A percentile compares a stretch with the other conserved stretches of the same genome.
These are phyloP conservation scores for Dendrolimus pini DNA, from an alignment of 2,888 invertebrate species.

Conservation along the genomic window DNA sequence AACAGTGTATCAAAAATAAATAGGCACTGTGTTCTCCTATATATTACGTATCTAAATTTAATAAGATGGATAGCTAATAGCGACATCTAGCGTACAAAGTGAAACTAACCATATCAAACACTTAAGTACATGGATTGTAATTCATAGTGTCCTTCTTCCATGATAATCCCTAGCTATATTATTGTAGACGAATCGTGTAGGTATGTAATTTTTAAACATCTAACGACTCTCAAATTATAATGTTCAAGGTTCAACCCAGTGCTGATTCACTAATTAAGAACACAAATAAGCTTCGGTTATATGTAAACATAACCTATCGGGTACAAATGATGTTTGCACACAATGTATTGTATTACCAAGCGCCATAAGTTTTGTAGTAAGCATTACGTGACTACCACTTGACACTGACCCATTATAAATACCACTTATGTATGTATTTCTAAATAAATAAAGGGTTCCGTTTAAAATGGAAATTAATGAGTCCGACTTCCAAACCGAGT, in stretches of 20 bases:
- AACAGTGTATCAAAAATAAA: too few species aligned
- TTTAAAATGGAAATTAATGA: conserved; percentile 10
- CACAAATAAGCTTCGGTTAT: conserved; percentile 5
- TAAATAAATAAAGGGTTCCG: conserved; percentile 24
- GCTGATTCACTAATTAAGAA: conserved; percentile 21
- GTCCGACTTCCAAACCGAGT: too few species aligned
- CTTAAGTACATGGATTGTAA: too few species aligned
- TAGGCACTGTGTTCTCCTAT: too few species aligned
- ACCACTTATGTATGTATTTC: conserved; percentile 17
- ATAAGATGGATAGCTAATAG: too few species aligned
- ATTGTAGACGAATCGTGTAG: too few species aligned
- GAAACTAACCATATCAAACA: too few species aligned
- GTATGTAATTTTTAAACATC: background rate
- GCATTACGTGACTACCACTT: conserved; percentile 63
- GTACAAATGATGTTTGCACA: conserved; percentile 32
- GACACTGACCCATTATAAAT: conserved; percentile 57
- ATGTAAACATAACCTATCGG: conserved; percentile 11
- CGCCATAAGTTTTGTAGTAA: conserved; percentile 58
- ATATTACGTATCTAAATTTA: too few species aligned
- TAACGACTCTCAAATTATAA: conserved; percentile 7
- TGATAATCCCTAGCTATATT: too few species aligned
- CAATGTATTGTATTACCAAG: conserved; percentile 55
- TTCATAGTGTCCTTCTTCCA: too few species aligned
- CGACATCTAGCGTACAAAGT: too few species aligned
- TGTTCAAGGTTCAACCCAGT: conserved; percentile 21